Conservation (phyloP, 2,113 vertebrate genomes). For the Neodon shergylaensis region DNA sequence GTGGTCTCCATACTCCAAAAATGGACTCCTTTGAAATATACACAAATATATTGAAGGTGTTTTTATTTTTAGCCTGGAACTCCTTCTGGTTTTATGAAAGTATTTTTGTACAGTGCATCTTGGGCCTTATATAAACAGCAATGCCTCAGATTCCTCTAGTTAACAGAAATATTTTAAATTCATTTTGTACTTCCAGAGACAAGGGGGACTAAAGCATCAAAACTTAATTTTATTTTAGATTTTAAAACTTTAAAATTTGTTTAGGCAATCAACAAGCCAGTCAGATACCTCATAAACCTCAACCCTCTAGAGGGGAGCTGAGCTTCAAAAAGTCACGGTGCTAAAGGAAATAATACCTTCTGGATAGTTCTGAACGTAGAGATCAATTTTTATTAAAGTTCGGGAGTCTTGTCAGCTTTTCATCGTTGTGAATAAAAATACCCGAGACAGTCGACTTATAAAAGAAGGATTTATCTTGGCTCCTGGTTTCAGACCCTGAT, state of each 20-base stretch:
- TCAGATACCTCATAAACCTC: slow-evolving; percentile 49
- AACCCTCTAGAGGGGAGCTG: slow-evolving; percentile 8
- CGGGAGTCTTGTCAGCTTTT: not conserved
- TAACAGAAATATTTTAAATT: slow-evolving; percentile 34
- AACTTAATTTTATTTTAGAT: not conserved
- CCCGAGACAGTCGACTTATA: not conserved
- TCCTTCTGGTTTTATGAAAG: not conserved
- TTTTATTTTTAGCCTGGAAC: slow-evolving; percentile 44
- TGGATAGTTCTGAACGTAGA: slow-evolving; percentile 64
- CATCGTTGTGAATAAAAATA: not conserved
- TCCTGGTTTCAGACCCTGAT: not conserved
- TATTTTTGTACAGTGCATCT: slow-evolving; percentile 23
- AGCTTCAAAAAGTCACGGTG: slow-evolving; percentile 11
- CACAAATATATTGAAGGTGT: not conserved
- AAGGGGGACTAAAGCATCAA: slow-evolving; percentile 48
- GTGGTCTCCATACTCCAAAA: not conserved
- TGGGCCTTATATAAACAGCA: not conserved
- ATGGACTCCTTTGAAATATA: not conserved
- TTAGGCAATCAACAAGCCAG: slow-evolving; percentile 33
- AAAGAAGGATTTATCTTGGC: not conserved
- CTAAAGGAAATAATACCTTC: slow-evolving; percentile 57
- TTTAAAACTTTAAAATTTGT: slow-evolving; percentile 60
- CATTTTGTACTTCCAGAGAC: slow-evolving; percentile 38
- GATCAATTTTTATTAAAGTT: slow-evolving; percentile 46
- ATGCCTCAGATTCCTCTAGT: slow-evolving; percentile 65